Evolutionary conservation across 2,888 invertebrate species (phyloP).

Genomic region (Agonopterix heracliana): DNA sequence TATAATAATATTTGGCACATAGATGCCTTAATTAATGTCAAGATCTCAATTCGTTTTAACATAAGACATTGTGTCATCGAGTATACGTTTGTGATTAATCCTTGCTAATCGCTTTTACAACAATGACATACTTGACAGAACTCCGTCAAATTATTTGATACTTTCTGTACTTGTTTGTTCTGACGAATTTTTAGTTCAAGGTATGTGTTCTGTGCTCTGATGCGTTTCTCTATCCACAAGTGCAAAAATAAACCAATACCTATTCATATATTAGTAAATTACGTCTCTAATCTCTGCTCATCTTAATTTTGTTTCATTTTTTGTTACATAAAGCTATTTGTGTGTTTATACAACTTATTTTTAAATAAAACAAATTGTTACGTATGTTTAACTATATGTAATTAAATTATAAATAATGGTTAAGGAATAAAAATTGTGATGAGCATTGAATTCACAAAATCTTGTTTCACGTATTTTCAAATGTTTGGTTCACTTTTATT

Average conservation of each 20-base stretch:
- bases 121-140: too few relatives aligned
- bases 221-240: constrained; percentile 36
- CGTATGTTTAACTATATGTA: background rate
- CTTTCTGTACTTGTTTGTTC: too few relatives aligned
- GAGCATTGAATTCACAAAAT: constrained; percentile 56
- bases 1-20: too few relatives aligned
- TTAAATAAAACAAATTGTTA: background rate
- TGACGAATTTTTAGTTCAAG: too few relatives aligned
- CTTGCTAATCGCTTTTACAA: too few relatives aligned
- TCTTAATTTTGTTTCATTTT: constrained; percentile 41
- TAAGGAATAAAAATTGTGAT: constrained; percentile 42
- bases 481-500: constrained; percentile 47
- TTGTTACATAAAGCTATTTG: constrained; percentile 1
- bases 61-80: too few relatives aligned
- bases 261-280: constrained; percentile 18
- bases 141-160: too few relatives aligned
- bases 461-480: constrained; percentile 74
- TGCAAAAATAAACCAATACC: constrained; percentile 36
- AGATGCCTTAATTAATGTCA: too few relatives aligned
- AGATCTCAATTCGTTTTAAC: too few relatives aligned
- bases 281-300: constrained; percentile 55
- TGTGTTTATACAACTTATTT: constrained; percentile 8
- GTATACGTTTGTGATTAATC: too few relatives aligned
- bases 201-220: constrained; percentile 43
- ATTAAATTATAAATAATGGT: background rate